Conservation (phyloP, 2,888 invertebrate genomes). For the Tachina fera region DNA sequence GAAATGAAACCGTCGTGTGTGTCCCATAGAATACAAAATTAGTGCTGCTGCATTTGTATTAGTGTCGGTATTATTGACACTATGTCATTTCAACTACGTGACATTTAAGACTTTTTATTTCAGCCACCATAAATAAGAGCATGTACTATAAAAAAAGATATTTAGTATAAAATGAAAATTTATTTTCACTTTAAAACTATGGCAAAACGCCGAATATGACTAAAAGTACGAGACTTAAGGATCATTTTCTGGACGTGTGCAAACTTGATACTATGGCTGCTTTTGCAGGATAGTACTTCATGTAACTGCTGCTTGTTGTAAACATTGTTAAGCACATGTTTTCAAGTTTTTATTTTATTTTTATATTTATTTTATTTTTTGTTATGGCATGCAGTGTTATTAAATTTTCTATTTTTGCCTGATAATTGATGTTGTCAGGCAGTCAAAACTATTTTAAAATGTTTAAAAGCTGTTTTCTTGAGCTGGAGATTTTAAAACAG, state of each 20-base stretch:
- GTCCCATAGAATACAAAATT: slow-evolving; percentile 4
- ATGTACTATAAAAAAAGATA: not conserved
- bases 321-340: slow-evolving; percentile 48
- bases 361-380: not conserved
- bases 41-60: slow-evolving; percentile 4
- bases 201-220: not conserved
- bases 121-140: slow-evolving; percentile 18
- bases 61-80: slow-evolving; percentile 39
- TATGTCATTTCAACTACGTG: slow-evolving; percentile 53
- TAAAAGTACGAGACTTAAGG: not conserved
- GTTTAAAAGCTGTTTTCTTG: not conserved
- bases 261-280: slow-evolving; percentile 9
- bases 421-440: slow-evolving; percentile 55
- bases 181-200: slow-evolving; percentile 30
- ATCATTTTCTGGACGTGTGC: not conserved
- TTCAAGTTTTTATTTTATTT: slow-evolving; percentile 26
- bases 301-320: not conserved
- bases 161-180: slow-evolving; percentile 16
- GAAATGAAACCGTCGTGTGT: slow-evolving; percentile 23
- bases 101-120: slow-evolving; percentile 44
- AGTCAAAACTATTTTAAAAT: slow-evolving; percentile 28
- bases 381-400: not conserved
- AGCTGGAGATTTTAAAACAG: not conserved
- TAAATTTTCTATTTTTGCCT: slow-evolving; percentile 41
- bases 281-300: slow-evolving; percentile 4